Base-by-base conservation (phyloP, 1,140 invertebrate genomes). In the Caenorhabditis brenneri region DNA sequence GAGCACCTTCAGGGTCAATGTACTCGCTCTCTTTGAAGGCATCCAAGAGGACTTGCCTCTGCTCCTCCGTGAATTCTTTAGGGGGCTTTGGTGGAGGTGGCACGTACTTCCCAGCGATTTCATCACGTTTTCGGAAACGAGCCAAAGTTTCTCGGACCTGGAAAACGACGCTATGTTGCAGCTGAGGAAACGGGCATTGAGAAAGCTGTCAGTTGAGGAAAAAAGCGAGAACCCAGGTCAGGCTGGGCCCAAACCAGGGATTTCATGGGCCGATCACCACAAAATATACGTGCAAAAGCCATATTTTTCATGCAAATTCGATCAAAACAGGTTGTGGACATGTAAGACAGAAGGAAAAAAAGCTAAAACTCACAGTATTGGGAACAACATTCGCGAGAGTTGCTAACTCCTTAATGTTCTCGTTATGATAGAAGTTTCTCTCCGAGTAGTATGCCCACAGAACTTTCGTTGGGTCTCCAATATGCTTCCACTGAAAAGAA, bases 61-160 rank as follows among this genome's bases (percentile, higher is more conserved):
- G 65, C 36, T 42, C 65, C 24, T 42, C 36, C 3, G 19, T 27
- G 36, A 74, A 74, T 12, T 74, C 65, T 15, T 74, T 42, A 12
- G 9, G 22, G 3, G 42, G 65, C 7, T n/a, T 33, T 2, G 65
- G 65, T 16, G 65, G 36, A 0, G 36, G 22, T 10, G 65, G 65
- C 1, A 74, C 65, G 24, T 22, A 42, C n/a, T 42, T 74, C 33
- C 65, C 65, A 27, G 19, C 36, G 7, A 10, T 31, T 15, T 74
- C 65, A 19, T 74, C 65, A 24, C n/a, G 42, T 42, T 74, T 74
- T 22, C 65, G 36, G 0, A 74, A n/a, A 7, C 65, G 33, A 9
- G 65, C 42, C n/a, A 74, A n/a, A 10, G 65, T 74, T 7, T 74
- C 65, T 46, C 65, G 12, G n/a, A 74, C 65, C 65, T 74, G 15